Evolutionary conservation across 2,113 vertebrate species (phyloP).

Genomic region (Physeter macrocephalus): DNA sequence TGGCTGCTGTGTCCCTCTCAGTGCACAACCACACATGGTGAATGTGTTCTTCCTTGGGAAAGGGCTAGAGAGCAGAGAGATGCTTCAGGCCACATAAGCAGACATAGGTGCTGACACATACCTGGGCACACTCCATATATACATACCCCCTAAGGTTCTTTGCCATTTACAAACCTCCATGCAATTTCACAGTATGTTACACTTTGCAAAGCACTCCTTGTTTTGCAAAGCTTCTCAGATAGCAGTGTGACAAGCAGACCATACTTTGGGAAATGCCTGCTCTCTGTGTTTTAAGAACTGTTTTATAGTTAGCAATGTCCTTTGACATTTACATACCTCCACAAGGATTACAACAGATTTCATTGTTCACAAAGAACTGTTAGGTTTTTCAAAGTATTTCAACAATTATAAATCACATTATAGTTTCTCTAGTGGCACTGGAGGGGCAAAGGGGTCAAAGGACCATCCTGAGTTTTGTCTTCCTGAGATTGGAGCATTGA

Average conservation of each 20-base stretch:
- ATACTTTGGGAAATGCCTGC: not conserved
- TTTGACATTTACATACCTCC: not conserved
- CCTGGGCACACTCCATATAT: not conserved
- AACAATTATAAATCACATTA: not conserved
- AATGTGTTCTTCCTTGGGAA: not conserved
- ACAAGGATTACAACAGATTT: not conserved
- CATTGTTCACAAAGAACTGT: not conserved
- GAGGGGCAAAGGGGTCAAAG: not conserved
- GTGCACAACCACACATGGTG: not conserved
- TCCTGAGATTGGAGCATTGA: slow-evolving; percentile 23
- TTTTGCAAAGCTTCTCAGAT: slow-evolving; percentile 23
- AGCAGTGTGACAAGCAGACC: not conserved
- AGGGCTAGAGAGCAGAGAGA: not conserved
- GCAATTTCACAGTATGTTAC: not conserved
- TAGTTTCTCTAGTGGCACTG: slow-evolving; percentile 21
- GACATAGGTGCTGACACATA: not conserved
- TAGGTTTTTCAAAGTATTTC: slow-evolving; percentile 16
- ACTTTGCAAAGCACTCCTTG: not conserved
- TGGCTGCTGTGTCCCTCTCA: not conserved
- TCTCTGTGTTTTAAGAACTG: not conserved
- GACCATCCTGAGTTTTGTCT: not conserved
- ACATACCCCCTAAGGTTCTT: not conserved
- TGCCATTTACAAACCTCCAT: not conserved
- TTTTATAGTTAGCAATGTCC: not conserved
- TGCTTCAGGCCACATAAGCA: not conserved